Conservation (phyloP, 2,797 vertebrate species). For the Myotis vivesi region DNA sequence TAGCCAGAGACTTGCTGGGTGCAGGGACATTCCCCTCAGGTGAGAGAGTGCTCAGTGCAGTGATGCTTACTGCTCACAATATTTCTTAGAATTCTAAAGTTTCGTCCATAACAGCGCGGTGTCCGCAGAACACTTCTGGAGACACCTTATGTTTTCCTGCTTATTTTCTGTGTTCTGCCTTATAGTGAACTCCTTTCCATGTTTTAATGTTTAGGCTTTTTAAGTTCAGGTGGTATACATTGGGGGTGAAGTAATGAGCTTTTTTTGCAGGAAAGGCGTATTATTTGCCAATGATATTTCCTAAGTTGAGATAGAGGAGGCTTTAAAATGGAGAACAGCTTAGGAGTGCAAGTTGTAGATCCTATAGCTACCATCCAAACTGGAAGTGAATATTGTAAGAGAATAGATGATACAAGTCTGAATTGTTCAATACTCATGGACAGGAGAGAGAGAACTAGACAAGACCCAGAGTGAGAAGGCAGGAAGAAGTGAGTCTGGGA, state of each 20-base stretch:
- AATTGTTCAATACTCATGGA: background rate
- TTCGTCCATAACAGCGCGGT: background rate
- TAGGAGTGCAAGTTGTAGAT: background rate
- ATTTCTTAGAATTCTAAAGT: slow-evolving; percentile 24
- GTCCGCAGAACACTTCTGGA: background rate
- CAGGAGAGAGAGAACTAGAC: background rate
- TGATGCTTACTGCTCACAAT: background rate
- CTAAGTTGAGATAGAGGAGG: background rate
- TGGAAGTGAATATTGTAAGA: background rate
- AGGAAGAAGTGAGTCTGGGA: background rate
- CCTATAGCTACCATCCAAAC: background rate
- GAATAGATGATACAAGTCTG: background rate
- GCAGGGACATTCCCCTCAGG: background rate
- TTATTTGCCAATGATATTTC: background rate
- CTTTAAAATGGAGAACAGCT: background rate
- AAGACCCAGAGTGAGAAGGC: background rate
- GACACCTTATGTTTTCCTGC: background rate
- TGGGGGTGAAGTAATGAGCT: background rate
- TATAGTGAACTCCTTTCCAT: background rate
- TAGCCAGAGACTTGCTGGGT: background rate
- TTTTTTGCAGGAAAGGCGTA: background rate
- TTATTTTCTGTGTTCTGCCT: background rate
- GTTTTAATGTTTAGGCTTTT: background rate
- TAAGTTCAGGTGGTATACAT: background rate
- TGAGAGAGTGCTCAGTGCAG: background rate